These are phyloP conservation scores for Apis laboriosa DNA, from an alignment of 1,140 invertebrate species.

Conservation along the genomic window DNA sequence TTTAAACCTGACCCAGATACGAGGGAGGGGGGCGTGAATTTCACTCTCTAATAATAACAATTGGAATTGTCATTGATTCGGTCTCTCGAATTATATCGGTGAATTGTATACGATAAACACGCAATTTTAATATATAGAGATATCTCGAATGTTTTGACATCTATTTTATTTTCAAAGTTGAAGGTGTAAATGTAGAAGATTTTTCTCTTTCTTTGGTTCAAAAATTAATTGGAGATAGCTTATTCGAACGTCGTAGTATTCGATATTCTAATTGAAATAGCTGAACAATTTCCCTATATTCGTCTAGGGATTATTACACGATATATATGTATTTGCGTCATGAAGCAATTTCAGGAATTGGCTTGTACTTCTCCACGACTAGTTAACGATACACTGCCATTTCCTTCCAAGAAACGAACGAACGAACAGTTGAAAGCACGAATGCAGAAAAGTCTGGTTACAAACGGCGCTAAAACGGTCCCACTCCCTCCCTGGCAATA, in stretches of 20 bases:
- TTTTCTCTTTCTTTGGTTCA: no score
- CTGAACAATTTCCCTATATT: no score
- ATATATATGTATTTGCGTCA: no score
- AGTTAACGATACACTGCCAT: background rate
- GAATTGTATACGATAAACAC: background rate
- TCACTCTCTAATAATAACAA: slow-evolving; percentile 6
- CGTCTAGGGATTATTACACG: no score
- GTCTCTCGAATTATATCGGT: background rate
- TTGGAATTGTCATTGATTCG: slow-evolving; percentile 14
- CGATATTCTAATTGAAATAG: no score
- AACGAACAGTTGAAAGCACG: background rate
- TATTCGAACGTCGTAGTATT: no score
- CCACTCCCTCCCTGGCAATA: background rate
- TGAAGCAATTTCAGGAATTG: no score
- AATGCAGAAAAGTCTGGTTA: background rate
- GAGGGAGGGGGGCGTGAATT: background rate
- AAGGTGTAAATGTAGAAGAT: no score
- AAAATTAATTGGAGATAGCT: no score
- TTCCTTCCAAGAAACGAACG: no score
- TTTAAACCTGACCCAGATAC: background rate
- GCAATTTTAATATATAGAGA: background rate
- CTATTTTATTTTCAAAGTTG: no score
- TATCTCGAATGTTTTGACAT: background rate
- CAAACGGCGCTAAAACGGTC: background rate
- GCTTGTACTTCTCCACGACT: no score